Conservation (phyloP, 2,797 vertebrate genomes). For the Schizothorax lantsangensis region DNA sequence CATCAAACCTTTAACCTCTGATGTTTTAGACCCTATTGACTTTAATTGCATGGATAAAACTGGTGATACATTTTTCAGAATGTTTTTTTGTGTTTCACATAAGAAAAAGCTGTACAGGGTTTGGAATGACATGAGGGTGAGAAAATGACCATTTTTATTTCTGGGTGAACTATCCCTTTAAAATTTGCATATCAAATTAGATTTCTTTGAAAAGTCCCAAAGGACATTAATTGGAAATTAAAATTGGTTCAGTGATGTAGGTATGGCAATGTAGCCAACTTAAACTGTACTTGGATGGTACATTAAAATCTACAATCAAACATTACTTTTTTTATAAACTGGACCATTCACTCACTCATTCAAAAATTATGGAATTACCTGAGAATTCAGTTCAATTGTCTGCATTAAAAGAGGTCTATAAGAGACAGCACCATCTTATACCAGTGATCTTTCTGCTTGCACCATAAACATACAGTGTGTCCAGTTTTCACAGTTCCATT, state of each 20-base stretch:
- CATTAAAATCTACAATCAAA: constrained; percentile 33
- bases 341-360: constrained; percentile 63
- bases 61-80: background rate
- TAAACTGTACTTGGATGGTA: constrained; percentile 41
- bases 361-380: constrained; percentile 74
- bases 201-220: constrained; percentile 19
- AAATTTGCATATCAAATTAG: constrained; percentile 17
- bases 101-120: background rate
- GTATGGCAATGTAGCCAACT: constrained; percentile 33
- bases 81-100: background rate
- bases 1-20: background rate
- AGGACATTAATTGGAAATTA: constrained; percentile 29
- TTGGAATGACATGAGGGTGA: background rate
- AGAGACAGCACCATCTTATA: constrained; percentile 65
- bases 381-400: constrained; percentile 73
- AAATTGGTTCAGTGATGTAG: constrained; percentile 21
- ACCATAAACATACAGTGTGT: constrained; percentile 74
- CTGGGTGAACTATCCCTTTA: background rate
- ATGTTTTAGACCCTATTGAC: background rate
- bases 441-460: constrained; percentile 66
- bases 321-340: constrained; percentile 58
- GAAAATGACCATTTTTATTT: background rate
- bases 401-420: constrained; percentile 61
- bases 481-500: constrained; percentile 79
- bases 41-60: background rate